Base-by-base conservation (phyloP, 2,113 vertebrate genomes). In the Halichoerus grypus region DNA sequence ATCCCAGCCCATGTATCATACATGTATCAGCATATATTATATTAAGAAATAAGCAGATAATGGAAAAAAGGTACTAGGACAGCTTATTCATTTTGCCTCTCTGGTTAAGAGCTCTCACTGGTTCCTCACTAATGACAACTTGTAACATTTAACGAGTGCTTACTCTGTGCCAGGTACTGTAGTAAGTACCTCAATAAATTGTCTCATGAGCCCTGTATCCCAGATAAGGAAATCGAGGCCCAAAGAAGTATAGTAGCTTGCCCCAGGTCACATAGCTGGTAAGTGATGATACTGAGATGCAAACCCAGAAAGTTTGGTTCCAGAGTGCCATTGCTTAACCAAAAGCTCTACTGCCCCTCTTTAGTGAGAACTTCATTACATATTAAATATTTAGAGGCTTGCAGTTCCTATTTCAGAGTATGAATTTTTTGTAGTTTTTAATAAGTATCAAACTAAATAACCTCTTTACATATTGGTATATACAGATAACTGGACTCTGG, bases 11-110 rank as follows among this genome's bases (percentile, higher is more conserved):
- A 53, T 33, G 18, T 18, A 55, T 57, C 67, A 21, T 69, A 36
- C 18, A 10, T 36, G 67, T 36, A 69, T 69, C 21, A n/a, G 31
- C 46, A 36, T 72, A 46, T 46, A 53, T 91, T 22, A 31, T 63
- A 59, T 67, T 94, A 51, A 61, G 46, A 97, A 94, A 49, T 79
- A 91, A 88, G 57, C n/a, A 26, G 61, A 72, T 81, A 90, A 74
- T 74, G 33, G 53, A 90, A 71, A 14, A 72, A 76, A 55, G n/a
- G 31, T 86, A 55, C 28, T 76, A 59, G 31, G 84, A 79, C 11
- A 94, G 51, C 36, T 51, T 94, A 61, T 81, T 94, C 11, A 12
- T 88, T 93, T 77, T 97, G 22, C 33, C 36, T 85, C 46, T 91
- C 81, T 96, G 39, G 36, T 76, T 82, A 90, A 97, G 77, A 85